phyloP scores from a whole-genome alignment of 1,140 invertebrate species.

The Zaprionus kolodkinae region DNA sequence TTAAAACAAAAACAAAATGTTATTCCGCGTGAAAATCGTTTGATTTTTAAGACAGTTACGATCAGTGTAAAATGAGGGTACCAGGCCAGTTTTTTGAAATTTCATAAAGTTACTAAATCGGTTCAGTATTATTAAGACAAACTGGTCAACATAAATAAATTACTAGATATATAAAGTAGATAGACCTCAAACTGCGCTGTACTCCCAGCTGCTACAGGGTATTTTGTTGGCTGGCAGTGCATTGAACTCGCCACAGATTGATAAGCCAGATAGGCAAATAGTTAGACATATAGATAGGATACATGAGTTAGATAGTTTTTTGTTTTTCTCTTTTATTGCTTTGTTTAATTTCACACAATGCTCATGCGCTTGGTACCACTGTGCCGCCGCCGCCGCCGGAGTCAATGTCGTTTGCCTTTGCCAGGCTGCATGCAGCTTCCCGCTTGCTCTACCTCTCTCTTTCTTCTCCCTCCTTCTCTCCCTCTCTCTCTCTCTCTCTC shows the following conservation, averaged over 20 bases:
- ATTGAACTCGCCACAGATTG: background rate
- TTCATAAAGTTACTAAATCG: too few relatives aligned
- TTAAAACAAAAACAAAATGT: too few relatives aligned
- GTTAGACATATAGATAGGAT: background rate
- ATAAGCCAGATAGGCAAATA: background rate
- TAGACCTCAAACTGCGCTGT: too few relatives aligned
- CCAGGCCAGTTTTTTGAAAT: too few relatives aligned
- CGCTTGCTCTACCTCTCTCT: background rate
- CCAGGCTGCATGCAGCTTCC: background rate
- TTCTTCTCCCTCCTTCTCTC: too few relatives aligned
- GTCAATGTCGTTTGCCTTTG: conserved; percentile 49
- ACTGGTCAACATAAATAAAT: too few relatives aligned
- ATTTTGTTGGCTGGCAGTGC: background rate
- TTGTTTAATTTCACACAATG: background rate
- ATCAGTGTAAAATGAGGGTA: too few relatives aligned
- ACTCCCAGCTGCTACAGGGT: background rate
- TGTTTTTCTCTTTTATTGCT: background rate
- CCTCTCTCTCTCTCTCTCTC: background rate
- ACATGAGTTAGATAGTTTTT: too few relatives aligned
- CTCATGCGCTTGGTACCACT: conserved; percentile 25
- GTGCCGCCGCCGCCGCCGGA: conserved; percentile 31
- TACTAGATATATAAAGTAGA: too few relatives aligned
- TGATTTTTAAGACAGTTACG: too few relatives aligned
- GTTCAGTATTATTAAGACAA: too few relatives aligned
- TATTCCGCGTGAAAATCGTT: too few relatives aligned